phyloP scores from a whole-genome alignment of 2,888 invertebrate species.

The Liopterus haemorrhoidalis region DNA sequence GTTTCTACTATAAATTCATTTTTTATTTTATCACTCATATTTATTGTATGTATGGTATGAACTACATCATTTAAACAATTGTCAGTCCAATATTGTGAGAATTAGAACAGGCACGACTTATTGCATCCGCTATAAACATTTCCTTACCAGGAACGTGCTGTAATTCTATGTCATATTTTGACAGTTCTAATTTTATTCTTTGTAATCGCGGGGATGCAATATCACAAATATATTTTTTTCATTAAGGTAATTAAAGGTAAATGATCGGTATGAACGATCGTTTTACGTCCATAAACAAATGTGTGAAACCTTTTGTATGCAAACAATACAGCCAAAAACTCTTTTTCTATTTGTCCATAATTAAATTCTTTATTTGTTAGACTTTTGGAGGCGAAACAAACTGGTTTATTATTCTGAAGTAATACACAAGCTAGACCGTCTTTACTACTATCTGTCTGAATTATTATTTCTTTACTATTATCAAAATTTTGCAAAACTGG shows the following conservation, averaged over 20 bases:
- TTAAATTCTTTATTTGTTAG: not conserved
- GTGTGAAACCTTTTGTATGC: constrained; percentile 12
- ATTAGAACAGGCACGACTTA: constrained; percentile 14
- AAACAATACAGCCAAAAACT: constrained; percentile 32
- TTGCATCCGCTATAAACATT: constrained; percentile 22
- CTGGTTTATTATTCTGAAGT: constrained; percentile 4
- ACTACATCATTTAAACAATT: too few species aligned
- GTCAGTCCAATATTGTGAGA: too few species aligned
- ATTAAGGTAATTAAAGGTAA: constrained; percentile 4
- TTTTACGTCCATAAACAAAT: constrained; percentile 1
- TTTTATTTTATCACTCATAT: too few species aligned
- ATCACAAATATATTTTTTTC: too few species aligned
- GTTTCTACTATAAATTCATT: too few species aligned
- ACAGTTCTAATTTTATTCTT: constrained; percentile 19
- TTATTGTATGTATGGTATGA: too few species aligned
- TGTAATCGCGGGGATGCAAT: constrained; percentile 24
- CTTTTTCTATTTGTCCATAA: constrained; percentile 23
- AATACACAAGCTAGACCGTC: constrained; percentile 1
- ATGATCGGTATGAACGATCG: constrained; percentile 3
- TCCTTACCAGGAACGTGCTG: constrained; percentile 16
- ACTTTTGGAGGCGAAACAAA: constrained; percentile 5
- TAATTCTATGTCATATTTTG: constrained; percentile 18
- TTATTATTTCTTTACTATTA: constrained; percentile 8
- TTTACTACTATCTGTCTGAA: constrained; percentile 5
- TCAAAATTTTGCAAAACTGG: constrained; percentile 5